Conservation (phyloP, 2,113 vertebrate genomes). For the Antechinus stuartii region DNA sequence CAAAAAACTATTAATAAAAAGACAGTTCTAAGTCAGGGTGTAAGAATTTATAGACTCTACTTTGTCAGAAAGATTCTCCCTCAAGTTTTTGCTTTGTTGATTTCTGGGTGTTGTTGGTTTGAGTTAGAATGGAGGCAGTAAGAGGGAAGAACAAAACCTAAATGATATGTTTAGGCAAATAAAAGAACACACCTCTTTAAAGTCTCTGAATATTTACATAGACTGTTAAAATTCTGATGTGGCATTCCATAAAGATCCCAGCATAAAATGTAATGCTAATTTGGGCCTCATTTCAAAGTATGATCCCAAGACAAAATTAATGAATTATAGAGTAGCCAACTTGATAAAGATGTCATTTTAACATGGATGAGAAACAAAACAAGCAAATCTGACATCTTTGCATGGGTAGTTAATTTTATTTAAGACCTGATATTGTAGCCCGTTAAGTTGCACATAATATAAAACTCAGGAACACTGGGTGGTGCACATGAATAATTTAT, state of each 20-base stretch:
- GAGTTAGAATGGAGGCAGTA: background rate
- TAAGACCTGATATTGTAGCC: slow-evolving; percentile 74
- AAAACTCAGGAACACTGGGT: slow-evolving; percentile 51
- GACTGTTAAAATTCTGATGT: slow-evolving; percentile 55
- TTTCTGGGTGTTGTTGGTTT: background rate
- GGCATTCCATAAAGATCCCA: slow-evolving; percentile 43
- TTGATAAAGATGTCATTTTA: slow-evolving; percentile 68
- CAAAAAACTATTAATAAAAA: slow-evolving; percentile 54
- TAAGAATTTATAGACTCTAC: slow-evolving; percentile 16
- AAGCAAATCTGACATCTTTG: slow-evolving; percentile 58
- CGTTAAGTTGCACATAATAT: slow-evolving; percentile 65
- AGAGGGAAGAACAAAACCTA: slow-evolving; percentile 24
- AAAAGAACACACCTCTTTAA: slow-evolving; percentile 51
- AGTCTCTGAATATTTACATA: slow-evolving; percentile 57
- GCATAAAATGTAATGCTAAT: slow-evolving; percentile 35
- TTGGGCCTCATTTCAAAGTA: slow-evolving; percentile 62
- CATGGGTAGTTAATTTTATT: slow-evolving; percentile 77
- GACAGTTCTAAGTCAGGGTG: slow-evolving; percentile 58
- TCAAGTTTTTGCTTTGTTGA: background rate
- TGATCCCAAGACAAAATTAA: slow-evolving; percentile 64
- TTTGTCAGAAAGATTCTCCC: slow-evolving; percentile 17
- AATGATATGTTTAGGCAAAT: slow-evolving; percentile 38
- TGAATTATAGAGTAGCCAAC: slow-evolving; percentile 58
- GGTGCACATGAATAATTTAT: slow-evolving; percentile 79
- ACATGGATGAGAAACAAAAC: slow-evolving; percentile 58